These are phyloP conservation scores for Calidris pygmaea DNA, from an alignment of 2,113 vertebrate species.

Conservation along the genomic window DNA sequence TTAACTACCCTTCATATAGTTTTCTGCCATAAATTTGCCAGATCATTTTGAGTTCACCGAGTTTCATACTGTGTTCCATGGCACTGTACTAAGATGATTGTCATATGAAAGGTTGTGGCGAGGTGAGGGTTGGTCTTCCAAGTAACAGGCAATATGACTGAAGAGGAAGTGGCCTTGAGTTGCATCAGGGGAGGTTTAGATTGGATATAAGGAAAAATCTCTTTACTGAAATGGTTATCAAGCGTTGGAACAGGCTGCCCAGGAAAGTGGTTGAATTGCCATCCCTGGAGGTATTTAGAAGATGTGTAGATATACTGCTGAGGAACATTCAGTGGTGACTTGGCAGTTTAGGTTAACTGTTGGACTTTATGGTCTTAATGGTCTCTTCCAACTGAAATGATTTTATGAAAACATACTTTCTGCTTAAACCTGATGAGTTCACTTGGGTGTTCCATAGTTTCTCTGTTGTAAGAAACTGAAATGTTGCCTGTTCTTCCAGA, in stretches of 20 bases:
- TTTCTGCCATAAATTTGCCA: not conserved
- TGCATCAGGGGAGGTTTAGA: not conserved
- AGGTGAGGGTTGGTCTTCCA: not conserved
- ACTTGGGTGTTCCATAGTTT: not conserved
- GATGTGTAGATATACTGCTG: not conserved
- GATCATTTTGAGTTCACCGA: not conserved
- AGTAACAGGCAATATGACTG: not conserved
- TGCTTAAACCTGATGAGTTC: not conserved
- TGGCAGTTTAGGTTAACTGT: not conserved
- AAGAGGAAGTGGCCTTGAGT: not conserved
- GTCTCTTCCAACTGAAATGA: not conserved
- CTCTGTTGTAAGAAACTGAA: not conserved
- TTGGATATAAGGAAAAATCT: not conserved
- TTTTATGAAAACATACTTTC: not conserved
- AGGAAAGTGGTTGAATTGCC: not conserved
- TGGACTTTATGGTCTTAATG: not conserved
- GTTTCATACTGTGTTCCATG: not conserved
- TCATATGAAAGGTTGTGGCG: not conserved
- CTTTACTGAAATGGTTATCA: not conserved
- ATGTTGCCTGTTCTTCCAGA: not conserved
- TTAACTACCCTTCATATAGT: not conserved
- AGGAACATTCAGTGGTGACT: not conserved
- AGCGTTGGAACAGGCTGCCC: not conserved
- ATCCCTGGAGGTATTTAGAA: not conserved
- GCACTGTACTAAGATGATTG: not conserved